phyloP scores from a whole-genome alignment of 2,113 vertebrate species.

The Lates calcarifer region DNA sequence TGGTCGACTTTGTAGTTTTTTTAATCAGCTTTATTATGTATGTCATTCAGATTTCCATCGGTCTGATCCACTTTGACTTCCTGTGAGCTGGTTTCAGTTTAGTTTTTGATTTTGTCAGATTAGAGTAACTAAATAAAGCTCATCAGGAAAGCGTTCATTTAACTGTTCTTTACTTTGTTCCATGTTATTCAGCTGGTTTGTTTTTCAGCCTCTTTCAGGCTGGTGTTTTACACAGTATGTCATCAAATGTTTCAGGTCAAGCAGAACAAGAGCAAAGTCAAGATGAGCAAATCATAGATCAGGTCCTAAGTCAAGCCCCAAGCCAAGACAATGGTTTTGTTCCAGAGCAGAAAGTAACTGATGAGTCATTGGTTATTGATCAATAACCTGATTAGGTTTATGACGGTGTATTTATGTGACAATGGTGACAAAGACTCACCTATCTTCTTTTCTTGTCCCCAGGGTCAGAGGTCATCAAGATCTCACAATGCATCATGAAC shows the following conservation, averaged over 20 bases:
- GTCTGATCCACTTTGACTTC: slow-evolving; percentile 30
- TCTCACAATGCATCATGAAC: slow-evolving; percentile 19
- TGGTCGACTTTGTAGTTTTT: neutral
- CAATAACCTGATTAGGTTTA: neutral
- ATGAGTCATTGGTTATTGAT: neutral
- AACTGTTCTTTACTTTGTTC: slow-evolving; percentile 1
- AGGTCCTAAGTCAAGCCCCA: no score
- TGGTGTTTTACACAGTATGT: neutral
- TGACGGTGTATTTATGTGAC: neutral
- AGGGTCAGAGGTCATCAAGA: slow-evolving; percentile 35
- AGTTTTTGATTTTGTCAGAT: neutral
- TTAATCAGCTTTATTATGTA: neutral
- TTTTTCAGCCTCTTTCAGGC: neutral
- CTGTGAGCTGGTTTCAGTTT: neutral
- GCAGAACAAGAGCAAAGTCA: no score
- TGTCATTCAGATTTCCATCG: slow-evolving; percentile 11
- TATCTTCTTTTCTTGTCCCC: neutral
- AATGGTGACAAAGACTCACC: neutral
- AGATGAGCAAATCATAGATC: no score
- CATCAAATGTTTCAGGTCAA: neutral
- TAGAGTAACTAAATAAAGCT: neutral
- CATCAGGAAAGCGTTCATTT: neutral
- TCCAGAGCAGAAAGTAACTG: neutral
- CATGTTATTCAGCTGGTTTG: neutral
- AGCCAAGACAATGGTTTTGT: neutral